A percentile compares a stretch with the other conserved stretches of the same genome.
Conservation (phyloP, 64 coral and sea anemone species). For the Pachyseris speciosa region DNA sequence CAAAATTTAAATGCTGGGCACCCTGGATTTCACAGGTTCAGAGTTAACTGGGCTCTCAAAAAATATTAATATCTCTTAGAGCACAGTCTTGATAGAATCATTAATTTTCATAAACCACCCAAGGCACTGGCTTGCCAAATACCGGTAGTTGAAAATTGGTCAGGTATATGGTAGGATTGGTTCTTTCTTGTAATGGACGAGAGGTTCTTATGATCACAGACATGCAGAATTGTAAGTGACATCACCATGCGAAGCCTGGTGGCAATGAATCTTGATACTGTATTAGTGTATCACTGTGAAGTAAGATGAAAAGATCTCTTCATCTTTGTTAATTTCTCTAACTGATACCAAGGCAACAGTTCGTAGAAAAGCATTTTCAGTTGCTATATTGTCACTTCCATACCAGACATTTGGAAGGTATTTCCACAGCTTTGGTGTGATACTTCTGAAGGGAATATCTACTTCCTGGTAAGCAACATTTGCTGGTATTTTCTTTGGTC, state of each 20-base stretch:
- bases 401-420: constrained; percentile 98
- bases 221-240: too few species aligned
- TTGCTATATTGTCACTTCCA: constrained; percentile 60
- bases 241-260: background rate
- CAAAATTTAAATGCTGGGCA: too few species aligned
- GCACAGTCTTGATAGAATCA: too few species aligned
- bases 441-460: constrained; percentile 48
- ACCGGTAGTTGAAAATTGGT: too few species aligned
- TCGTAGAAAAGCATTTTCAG: constrained; percentile 79
- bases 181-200: too few species aligned
- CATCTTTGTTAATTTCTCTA: constrained; percentile 73
- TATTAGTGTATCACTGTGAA: constrained; percentile 91
- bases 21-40: too few species aligned
- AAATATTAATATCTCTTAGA: too few species aligned
- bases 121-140: too few species aligned
- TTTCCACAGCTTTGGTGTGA: constrained; percentile 70
- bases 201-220: too few species aligned
- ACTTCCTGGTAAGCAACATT: constrained; percentile 96
- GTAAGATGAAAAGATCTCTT: constrained; percentile 96
- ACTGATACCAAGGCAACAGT: constrained; percentile 81
- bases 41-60: too few species aligned
- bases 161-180: too few species aligned
- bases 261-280: background rate
- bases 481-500: constrained; percentile 57
- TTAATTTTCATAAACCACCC: too few species aligned